A percentile compares a stretch with the other conserved stretches of the same genome.
Evolutionary conservation across 2,113 vertebrate genomes (phyloP).

Genomic region (Crypturellus undulatus): DNA sequence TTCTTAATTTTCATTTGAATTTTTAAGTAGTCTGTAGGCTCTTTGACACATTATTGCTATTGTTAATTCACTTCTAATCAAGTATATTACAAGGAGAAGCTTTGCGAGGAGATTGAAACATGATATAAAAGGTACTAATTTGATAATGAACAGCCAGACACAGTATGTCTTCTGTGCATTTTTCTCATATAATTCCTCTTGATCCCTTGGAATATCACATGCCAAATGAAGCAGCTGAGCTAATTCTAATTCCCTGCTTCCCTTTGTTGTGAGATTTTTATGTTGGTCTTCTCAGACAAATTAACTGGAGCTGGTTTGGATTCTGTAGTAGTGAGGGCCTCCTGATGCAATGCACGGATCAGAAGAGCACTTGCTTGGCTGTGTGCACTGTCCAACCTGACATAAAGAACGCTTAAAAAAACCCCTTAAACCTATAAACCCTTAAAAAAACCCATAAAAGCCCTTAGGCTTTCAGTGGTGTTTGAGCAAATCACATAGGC

Average conservation of each 20-base stretch:
- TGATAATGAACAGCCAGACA: not conserved
- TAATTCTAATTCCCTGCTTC: not conserved
- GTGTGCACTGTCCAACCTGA: not conserved
- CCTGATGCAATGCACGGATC: not conserved
- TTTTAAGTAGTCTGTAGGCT: not conserved
- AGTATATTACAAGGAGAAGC: not conserved
- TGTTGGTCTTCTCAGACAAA: not conserved
- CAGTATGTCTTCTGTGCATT: conserved; percentile 11
- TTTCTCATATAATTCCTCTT: conserved; percentile 33
- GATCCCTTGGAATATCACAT: not conserved
- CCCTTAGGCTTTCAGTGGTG: conserved; percentile 26
- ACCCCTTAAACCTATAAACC: too few species aligned
- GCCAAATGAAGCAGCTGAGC: conserved; percentile 13
- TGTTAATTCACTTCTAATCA: conserved; percentile 28
- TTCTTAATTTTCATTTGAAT: not conserved
- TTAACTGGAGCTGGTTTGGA: not conserved
- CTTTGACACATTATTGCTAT: not conserved
- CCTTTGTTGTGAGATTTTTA: not conserved
- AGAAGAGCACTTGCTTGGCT: not conserved
- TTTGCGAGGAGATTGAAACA: conserved; percentile 31
- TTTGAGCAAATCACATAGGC: conserved; percentile 40
- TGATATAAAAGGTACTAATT: conserved; percentile 32
- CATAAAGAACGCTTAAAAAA: not conserved
- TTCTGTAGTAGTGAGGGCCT: not conserved
- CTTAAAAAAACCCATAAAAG: not conserved